Conservation (phyloP, 64 coral and sea anemone species). For the Stylophora pistillata region DNA sequence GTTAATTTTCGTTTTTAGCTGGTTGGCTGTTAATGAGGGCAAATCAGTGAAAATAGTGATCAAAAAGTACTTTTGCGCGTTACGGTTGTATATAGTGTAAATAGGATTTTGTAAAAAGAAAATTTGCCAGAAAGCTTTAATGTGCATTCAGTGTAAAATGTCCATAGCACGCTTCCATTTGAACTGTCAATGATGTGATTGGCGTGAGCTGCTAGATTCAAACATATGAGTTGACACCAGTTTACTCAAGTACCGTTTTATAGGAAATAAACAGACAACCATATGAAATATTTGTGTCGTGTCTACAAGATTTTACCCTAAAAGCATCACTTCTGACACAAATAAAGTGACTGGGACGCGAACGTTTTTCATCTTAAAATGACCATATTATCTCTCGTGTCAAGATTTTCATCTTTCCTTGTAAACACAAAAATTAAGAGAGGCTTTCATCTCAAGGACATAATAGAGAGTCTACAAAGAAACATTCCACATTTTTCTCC, state of each 20-base stretch:
- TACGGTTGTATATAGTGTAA: constrained; percentile 41
- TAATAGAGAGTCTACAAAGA: constrained; percentile 11
- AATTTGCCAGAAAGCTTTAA: constrained; percentile 29
- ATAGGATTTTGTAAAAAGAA: constrained; percentile 34
- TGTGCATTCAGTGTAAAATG: constrained; percentile 1
- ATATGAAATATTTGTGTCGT: constrained; percentile 9
- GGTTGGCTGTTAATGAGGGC: background rate
- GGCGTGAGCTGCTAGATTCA: background rate
- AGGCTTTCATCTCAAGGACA: constrained; percentile 23
- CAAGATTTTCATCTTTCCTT: background rate
- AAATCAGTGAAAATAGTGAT: constrained; percentile 39
- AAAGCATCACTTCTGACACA: background rate
- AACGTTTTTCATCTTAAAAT: background rate
- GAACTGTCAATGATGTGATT: constrained; percentile 32
- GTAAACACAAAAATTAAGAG: constrained; percentile 12
- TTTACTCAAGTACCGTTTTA: constrained; percentile 40
- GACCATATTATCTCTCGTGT: background rate
- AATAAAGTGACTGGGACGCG: background rate
- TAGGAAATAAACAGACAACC: constrained; percentile 47
- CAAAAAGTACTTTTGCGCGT: constrained; percentile 16
- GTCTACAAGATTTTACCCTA: background rate
- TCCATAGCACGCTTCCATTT: constrained; percentile 6
- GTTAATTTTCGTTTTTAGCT: constrained; percentile 12
- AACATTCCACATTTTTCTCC: background rate
- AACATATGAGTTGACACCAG: constrained; percentile 9